A percentile compares a stretch with the other conserved stretches of the same genome.
Conservation (phyloP, 1,140 invertebrate species). For the Aphidius gifuensis region DNA sequence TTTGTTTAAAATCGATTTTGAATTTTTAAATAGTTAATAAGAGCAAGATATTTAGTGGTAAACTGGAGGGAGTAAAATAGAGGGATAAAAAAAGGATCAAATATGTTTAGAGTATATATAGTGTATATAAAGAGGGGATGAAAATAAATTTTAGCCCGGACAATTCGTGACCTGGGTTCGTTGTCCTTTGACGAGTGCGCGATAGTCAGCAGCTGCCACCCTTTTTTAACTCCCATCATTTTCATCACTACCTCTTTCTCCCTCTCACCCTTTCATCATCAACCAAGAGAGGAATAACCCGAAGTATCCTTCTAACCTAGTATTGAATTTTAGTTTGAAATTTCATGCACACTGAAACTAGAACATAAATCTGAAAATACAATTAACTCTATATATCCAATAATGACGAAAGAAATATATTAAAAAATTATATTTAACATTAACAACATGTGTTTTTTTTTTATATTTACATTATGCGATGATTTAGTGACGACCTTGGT, state of each 20-base stretch:
- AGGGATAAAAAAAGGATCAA: not conserved
- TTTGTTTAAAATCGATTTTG: too few species aligned
- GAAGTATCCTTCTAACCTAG: conserved; percentile 7
- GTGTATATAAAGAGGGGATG: conserved; percentile 16
- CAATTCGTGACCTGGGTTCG: conserved; percentile 42
- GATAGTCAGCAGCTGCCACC: conserved; percentile 14
- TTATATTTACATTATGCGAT: too few species aligned
- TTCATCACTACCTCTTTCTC: conserved; percentile 22
- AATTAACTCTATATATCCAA: too few species aligned
- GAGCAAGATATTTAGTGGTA: too few species aligned
- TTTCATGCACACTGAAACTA: not conserved
- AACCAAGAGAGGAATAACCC: conserved; percentile 4
- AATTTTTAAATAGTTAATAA: too few species aligned
- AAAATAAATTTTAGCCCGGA: conserved; percentile 28
- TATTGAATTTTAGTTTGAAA: not conserved
- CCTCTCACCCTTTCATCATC: conserved; percentile 9
- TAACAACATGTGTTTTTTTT: too few species aligned
- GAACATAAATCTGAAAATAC: too few species aligned
- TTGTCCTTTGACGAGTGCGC: conserved; percentile 36
- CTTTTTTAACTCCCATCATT: conserved; percentile 10
- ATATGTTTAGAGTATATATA: conserved; percentile 6
- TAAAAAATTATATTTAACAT: too few species aligned
- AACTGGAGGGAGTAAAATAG: not conserved
- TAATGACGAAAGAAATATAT: too few species aligned
- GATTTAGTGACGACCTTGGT: too few species aligned